Conservation (phyloP, 2,888 invertebrate species). For the Luperina nickerlii region DNA sequence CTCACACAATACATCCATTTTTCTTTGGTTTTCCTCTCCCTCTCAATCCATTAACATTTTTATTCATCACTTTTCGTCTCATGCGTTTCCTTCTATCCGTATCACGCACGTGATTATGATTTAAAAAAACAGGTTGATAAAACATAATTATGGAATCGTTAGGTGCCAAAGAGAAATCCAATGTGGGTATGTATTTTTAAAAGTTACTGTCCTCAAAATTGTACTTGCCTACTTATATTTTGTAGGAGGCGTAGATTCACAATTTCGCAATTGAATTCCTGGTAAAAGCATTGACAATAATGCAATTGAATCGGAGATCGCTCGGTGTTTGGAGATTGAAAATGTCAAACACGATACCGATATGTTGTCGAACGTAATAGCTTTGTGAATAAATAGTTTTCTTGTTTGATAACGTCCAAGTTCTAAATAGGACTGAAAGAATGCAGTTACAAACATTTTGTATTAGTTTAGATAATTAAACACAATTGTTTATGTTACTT, state of each 20-base stretch:
- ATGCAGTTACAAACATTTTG: background rate
- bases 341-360: conserved; percentile 22
- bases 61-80: background rate
- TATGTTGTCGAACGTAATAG: conserved; percentile 18
- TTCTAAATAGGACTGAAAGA: conserved; percentile 2
- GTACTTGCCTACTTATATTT: background rate
- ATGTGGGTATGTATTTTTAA: background rate
- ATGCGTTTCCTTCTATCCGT: background rate
- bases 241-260: background rate
- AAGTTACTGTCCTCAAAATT: background rate
- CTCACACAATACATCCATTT: background rate
- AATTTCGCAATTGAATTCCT: conserved; percentile 27
- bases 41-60: background rate
- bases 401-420: background rate
- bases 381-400: conserved; percentile 7
- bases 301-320: conserved; percentile 41
- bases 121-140: too few relatives aligned
- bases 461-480: too few relatives aligned
- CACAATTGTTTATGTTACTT: background rate
- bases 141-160: background rate
- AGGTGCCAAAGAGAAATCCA: background rate
- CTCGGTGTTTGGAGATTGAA: conserved; percentile 18
- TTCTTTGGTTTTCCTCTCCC: background rate
- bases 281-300: conserved; percentile 59
- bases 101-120: background rate